Evolutionary conservation across 2,888 invertebrate species (phyloP), one percentile per base, ranked within the genome.

Genomic region (Beris morrisii): DNA sequence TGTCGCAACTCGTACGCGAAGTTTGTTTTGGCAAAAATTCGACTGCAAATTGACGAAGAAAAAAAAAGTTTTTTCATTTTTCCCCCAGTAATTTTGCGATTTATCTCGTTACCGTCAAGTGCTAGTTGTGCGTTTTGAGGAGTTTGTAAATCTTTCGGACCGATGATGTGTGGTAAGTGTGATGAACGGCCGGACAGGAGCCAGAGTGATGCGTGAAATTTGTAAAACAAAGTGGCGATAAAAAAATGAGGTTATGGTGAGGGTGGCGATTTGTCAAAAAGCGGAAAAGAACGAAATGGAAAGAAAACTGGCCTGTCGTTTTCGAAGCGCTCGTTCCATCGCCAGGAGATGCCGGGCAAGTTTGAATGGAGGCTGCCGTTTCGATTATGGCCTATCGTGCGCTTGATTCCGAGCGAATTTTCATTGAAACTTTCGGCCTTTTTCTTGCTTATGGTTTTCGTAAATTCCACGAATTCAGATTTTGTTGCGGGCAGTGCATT

Each of bases 201-300:
- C 52, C 50, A 61, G 50, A 50, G 61, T 59, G 61, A 52, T 61
- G 61, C 61, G 52, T 61, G 54, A 45, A 48, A 64, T 54, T 46
- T 44, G 28, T 54, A 52, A 64, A 53, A 64, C 64, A 64, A 64
- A 64, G 64, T 64, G 64, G 54, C 54, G 64, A 64, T 64, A 64
- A 64, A 54, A 52, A 52, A 54, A 54, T 64, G 64, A 64, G 67
- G 67, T 67, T 67, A 67, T 45, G 64, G 53, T 6, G 46, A 32
- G 52, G 50, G 7, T 28, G 30, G 53, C 38, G 54, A 65, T 58
- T 67, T 67, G 67, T 67, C 67, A 67, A 67, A 67, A 55, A 55
- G 48, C 43, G 30, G 52, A 66, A 59, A 59, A 58, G 45, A 46
- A 52, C 44, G 58, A 48, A 48, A 48, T 48, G 3, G 48, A 6